phyloP scores from a whole-genome alignment of 2,797 vertebrate species.

The Artibeus lituratus region DNA sequence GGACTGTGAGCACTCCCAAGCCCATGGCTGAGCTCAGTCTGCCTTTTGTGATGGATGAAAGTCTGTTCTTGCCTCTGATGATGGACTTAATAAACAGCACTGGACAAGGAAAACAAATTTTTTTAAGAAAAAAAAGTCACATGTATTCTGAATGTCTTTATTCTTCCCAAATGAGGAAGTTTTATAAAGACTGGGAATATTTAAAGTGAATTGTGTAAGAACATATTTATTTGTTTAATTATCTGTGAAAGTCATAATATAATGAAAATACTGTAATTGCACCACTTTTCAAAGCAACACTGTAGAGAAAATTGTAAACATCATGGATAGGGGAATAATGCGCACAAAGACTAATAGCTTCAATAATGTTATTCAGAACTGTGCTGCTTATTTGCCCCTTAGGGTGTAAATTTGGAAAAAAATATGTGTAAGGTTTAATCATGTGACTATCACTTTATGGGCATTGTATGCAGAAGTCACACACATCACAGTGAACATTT shows the following conservation, averaged over 20 bases:
- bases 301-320: slow-evolving; percentile 66
- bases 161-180: slow-evolving; percentile 23
- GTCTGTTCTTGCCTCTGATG: background rate
- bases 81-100: slow-evolving; percentile 60
- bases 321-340: slow-evolving; percentile 58
- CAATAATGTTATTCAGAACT: slow-evolving; percentile 72
- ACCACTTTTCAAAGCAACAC: slow-evolving; percentile 70
- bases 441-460: slow-evolving; percentile 62
- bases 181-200: slow-evolving; percentile 35
- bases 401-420: slow-evolving; percentile 61
- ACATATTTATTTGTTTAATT: slow-evolving; percentile 75
- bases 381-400: slow-evolving; percentile 62
- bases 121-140: background rate
- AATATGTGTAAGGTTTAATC: slow-evolving; percentile 64
- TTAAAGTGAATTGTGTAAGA: slow-evolving; percentile 60
- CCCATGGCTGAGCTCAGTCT: background rate
- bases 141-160: background rate
- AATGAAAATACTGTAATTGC: slow-evolving; percentile 70
- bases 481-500: background rate
- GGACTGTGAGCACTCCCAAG: background rate
- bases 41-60: background rate
- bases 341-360: slow-evolving; percentile 69
- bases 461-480: slow-evolving; percentile 48
- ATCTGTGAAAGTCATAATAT: slow-evolving; percentile 62
- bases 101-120: background rate